Evolutionary conservation across 2,113 vertebrate genomes (phyloP), one percentile per base, ranked within the genome.

Genomic region (Melospiza georgiana): DNA sequence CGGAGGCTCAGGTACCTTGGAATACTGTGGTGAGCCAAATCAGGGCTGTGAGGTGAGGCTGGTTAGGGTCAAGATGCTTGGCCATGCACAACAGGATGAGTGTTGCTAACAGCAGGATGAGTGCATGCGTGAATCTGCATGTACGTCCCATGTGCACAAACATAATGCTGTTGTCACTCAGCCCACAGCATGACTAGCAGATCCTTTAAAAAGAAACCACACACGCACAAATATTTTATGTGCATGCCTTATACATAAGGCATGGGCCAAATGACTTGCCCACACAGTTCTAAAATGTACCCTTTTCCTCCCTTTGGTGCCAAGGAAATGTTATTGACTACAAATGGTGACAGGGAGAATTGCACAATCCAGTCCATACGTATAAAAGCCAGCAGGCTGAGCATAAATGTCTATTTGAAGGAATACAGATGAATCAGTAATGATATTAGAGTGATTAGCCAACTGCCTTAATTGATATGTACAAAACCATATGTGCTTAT

Each of bases 401-500:
- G 88, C 39, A 59, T 92, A 97, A 96, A 96, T 87, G 90, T 55
- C 90, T 96, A 73, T 96, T 94, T 94, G 90, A 95, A 97, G 96
- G 88, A 91, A 89, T 94, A 93, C 68, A 85, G 89, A 93, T 97
- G 93, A 96, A 95, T 96, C 93, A 96, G 88, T 91, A 95, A 93
- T 87, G 91, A 91, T 95, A 94, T 90, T 94, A 90, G 44, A 97
- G 75, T 89, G 83, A 97, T 96, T 97, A 95, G 95, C 86, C 87
- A 95, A 94, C 67, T 97, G 76, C 59, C 73, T 95, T 97, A 96
- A 95, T 95, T 96, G 95, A 75, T 95, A 97, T 94, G 69, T 90
- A 94, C 78, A 96, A 97, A 98, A 96, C 78, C 96, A 85, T 95
- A 94, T 96, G 89, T 94, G 77, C 89, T 89, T 95, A 93, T 87